A percentile compares a stretch with the other conserved stretches of the same genome.
These are phyloP conservation scores for Cyanoramphus novaezelandiae DNA, from an alignment of 2,113 vertebrate genomes.

Conservation along the genomic window DNA sequence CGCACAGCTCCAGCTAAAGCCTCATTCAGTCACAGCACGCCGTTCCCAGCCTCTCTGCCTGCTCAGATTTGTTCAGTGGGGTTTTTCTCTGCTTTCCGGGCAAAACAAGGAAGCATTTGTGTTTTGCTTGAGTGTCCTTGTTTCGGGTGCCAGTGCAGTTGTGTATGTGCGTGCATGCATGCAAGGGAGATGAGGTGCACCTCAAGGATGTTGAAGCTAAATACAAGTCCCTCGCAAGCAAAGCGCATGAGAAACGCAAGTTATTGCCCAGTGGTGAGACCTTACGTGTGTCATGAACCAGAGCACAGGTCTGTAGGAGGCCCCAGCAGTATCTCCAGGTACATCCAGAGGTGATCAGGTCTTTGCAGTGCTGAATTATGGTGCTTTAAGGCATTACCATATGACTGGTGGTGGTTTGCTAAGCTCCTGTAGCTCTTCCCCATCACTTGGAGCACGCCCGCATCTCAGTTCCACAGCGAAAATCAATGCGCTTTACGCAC, in stretches of 20 bases:
- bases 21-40: background rate
- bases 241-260: background rate
- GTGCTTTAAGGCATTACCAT: background rate
- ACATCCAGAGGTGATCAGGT: background rate
- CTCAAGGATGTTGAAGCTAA: background rate
- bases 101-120: background rate
- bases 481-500: background rate
- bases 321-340: background rate
- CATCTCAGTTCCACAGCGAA: background rate
- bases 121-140: background rate
- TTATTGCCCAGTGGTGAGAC: background rate
- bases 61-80: background rate
- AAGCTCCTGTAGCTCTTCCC: background rate
- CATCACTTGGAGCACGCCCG: background rate
- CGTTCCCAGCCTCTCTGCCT: background rate
- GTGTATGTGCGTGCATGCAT: rapidly evolving
- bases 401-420: background rate
- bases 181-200: background rate
- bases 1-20: background rate
- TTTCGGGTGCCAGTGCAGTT: background rate
- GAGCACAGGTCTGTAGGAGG: background rate
- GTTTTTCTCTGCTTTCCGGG: background rate
- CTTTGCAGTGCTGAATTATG: background rate
- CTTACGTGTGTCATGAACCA: rapidly evolving
- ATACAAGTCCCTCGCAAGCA: background rate